phyloP scores from a whole-genome alignment of 2,113 vertebrate species.

The Amazona guildingii region DNA sequence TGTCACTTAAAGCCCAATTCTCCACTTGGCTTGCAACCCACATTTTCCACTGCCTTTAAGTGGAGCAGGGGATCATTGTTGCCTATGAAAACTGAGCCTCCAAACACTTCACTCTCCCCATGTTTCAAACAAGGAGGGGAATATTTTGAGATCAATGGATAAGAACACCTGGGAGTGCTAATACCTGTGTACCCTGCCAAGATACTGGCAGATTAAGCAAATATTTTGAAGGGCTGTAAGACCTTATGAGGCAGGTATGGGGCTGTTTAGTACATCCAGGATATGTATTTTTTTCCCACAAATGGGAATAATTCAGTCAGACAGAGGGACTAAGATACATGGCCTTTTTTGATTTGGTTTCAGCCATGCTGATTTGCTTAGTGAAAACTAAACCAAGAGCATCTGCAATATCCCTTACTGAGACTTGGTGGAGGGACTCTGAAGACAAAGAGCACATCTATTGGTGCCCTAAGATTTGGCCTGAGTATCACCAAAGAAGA shows the following conservation, averaged over 20 bases:
- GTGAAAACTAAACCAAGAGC: background rate
- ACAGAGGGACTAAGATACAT: background rate
- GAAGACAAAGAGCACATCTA: background rate
- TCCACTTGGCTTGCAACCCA: background rate
- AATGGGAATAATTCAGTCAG: background rate
- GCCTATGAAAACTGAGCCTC: conserved; percentile 37
- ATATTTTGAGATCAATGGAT: conserved; percentile 62
- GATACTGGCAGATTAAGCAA: conserved; percentile 49
- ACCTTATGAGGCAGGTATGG: background rate
- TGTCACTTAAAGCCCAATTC: conserved; percentile 8
- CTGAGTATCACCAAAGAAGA: background rate
- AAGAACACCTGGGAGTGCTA: conserved; percentile 36
- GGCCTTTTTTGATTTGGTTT: background rate
- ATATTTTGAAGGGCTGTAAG: conserved; percentile 49
- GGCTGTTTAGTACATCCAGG: background rate
- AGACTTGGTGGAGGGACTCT: background rate
- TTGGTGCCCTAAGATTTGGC: background rate
- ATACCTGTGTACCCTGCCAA: conserved; percentile 25
- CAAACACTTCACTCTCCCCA: conserved; percentile 2
- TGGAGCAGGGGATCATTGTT: background rate
- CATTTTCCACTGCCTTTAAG: conserved; percentile 26
- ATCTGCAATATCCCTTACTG: background rate
- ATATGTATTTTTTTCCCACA: background rate
- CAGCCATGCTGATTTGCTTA: background rate
- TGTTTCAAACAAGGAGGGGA: conserved; percentile 15